These are phyloP conservation scores for Drosophila colorata DNA, from an alignment of 2,888 invertebrate species.

Conservation along the genomic window DNA sequence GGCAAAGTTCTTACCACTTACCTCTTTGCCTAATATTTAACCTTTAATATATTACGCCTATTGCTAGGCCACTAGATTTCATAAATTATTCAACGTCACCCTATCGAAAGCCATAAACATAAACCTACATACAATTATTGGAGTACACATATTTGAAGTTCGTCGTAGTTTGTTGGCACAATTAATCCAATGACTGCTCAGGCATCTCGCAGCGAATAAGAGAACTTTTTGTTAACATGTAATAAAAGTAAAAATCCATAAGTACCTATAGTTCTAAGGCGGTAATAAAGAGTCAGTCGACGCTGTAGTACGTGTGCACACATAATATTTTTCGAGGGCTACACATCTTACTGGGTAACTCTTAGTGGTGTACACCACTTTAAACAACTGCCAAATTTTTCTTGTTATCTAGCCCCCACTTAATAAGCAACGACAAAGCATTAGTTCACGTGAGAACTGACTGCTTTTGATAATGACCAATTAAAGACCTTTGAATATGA, in stretches of 20 bases:
- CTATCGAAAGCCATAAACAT: slow-evolving; percentile 24
- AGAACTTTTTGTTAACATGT: neutral
- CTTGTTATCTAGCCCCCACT: slow-evolving; percentile 19
- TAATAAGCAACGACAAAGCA: slow-evolving; percentile 6
- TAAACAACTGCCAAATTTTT: neutral
- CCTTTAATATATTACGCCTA: slow-evolving; percentile 21
- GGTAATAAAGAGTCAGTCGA: slow-evolving; percentile 5
- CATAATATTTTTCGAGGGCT: slow-evolving; percentile 3
- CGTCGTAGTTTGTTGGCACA: slow-evolving; percentile 9
- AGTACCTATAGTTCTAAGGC: neutral
- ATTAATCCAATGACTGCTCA: slow-evolving; percentile 37
- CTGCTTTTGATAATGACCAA: slow-evolving; percentile 62
- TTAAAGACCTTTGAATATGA: slow-evolving; percentile 49
- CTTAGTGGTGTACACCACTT: neutral
- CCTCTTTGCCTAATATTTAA: slow-evolving; percentile 17
- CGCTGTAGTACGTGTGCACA: slow-evolving; percentile 7
- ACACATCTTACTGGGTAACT: neutral
- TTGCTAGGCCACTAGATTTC: slow-evolving; percentile 30
- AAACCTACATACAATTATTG: slow-evolving; percentile 5
- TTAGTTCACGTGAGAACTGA: slow-evolving; percentile 55
- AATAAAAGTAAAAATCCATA: slow-evolving; percentile 11
- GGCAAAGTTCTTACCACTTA: slow-evolving; percentile 1
- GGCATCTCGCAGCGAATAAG: slow-evolving; percentile 17
- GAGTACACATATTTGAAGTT: neutral
- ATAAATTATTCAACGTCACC: slow-evolving; percentile 27